Base-by-base conservation (phyloP, 2,113 vertebrate genomes). In the Cheirogaleus medius region DNA sequence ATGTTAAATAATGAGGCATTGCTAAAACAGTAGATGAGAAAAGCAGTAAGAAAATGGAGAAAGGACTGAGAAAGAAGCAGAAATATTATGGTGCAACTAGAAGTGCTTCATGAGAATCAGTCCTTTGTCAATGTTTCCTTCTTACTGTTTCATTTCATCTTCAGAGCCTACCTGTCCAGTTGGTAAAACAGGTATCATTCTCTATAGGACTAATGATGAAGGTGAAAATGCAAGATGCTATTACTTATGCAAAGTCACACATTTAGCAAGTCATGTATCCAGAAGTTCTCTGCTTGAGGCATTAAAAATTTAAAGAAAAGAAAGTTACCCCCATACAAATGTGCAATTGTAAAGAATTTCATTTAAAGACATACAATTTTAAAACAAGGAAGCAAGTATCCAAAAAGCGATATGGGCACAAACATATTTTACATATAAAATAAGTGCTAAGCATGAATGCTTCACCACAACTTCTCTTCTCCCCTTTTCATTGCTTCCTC, bases 1-100 rank as follows among this genome's bases (percentile, higher is more conserved):
- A 34, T 34, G 52, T 73, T 73, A 83, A 74, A 54, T 92, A 83
- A 94, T 39, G 83, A 91, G 54, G 52, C 92, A 64, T 94, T 68
- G 69, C 42, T 90, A 58, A 82, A 60, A 73, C 32, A 44, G 17
- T 37, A 54, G 68, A 63, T 74, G 78, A 96, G 66, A 94, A 95
- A 89, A 4, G 68, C 29, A 74, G 25, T n/a, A 73, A 68, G 37
- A 29, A 81, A 34, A 29, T 20, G 27, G 86, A 56, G 52, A 64
- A 44, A 34, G 27, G 47, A 27, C 17, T 1, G 23, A 54, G 52
- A 93, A 88, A 47, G 20, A 20, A 42, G 2, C 17, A 21, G 82
- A 90, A 83, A n/a, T 21, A 3, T 7, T 64, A 37, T 29, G 29
- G 39, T 37, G 29, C 12, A 58, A 27, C 44, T 10, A 81, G 37